These are phyloP conservation scores for Lasioglossum morio DNA, from an alignment of 2,888 invertebrate species.

Conservation along the genomic window DNA sequence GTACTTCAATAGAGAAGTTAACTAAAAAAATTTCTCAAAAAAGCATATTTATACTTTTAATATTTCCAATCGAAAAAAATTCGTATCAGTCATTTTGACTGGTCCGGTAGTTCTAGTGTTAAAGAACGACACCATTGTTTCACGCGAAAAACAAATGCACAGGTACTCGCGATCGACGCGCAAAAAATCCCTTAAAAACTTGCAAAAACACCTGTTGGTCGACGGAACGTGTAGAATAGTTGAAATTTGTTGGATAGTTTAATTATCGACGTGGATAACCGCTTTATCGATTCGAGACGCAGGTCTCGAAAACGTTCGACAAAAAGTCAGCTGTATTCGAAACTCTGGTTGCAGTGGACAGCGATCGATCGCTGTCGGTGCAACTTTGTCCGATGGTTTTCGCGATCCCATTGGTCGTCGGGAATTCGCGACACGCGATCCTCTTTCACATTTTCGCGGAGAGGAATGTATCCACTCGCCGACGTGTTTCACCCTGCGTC, in stretches of 20 bases:
- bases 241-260: conserved; percentile 2
- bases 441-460: not conserved
- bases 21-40: no score
- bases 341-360: not conserved
- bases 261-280: not conserved
- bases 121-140: no score
- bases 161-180: not conserved
- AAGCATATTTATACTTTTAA: no score
- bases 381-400: not conserved
- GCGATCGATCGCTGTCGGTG: not conserved
- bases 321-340: not conserved
- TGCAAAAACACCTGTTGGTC: not conserved
- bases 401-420: not conserved
- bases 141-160: not conserved
- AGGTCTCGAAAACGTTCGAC: not conserved
- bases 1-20: no score
- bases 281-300: not conserved
- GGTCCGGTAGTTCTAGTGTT: no score
- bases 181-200: not conserved
- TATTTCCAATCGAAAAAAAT: no score
- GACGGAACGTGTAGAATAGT: not conserved
- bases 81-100: no score
- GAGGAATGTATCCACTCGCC: not conserved
- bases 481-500: not conserved
- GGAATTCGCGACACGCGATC: not conserved